phyloP scores from a whole-genome alignment of 2,797 vertebrate species.

The Phrynocephalus guinanensis region DNA sequence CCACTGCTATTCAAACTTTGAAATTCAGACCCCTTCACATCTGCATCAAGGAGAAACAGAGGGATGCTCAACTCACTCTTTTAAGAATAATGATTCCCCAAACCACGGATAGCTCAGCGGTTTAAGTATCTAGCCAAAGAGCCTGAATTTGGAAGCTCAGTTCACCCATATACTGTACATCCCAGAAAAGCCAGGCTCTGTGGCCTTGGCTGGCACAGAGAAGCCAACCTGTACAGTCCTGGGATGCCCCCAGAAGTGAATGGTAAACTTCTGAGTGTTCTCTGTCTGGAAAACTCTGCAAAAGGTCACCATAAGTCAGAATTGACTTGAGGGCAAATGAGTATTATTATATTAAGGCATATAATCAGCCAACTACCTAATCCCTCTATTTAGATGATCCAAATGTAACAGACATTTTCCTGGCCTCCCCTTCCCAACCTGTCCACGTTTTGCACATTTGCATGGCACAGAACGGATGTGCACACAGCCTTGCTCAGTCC shows the following conservation, averaged over 20 bases:
- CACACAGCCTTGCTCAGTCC: neutral
- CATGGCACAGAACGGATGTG: neutral
- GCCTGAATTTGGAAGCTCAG: no score
- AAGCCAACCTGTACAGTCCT: no score
- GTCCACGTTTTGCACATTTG: neutral
- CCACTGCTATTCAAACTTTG: neutral
- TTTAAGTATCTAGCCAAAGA: no score
- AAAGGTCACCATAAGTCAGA: no score
- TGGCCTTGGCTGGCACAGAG: no score
- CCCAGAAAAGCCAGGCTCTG: no score
- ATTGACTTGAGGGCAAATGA: no score
- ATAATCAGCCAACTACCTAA: neutral
- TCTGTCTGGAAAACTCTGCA: no score
- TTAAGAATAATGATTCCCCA: neutral
- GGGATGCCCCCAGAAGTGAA: no score
- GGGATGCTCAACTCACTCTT: neutral
- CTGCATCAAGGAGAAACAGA: neutral
- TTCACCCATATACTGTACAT: no score
- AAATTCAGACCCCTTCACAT: neutral
- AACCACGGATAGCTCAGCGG: no score
- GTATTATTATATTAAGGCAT: neutral
- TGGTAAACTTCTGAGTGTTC: no score
- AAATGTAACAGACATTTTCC: neutral
- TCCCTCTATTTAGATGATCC: neutral
- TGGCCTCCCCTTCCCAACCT: neutral